phyloP scores from a whole-genome alignment of 2,113 vertebrate genomes.

The Brachyhypopomus gauderio region DNA sequence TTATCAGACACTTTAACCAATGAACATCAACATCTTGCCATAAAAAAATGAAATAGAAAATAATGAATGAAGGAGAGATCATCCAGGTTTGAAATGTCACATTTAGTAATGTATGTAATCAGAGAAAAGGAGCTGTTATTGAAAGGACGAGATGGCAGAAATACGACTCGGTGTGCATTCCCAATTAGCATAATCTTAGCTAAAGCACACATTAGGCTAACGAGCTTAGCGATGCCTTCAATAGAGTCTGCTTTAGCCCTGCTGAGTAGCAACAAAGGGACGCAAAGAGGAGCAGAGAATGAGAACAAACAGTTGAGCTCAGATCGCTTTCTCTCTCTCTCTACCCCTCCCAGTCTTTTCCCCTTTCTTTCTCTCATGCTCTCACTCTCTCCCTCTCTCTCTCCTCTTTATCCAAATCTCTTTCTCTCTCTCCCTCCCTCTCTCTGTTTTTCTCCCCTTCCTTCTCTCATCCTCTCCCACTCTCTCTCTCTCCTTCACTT shows the following conservation, averaged over 20 bases:
- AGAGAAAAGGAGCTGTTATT: slow-evolving; percentile 32
- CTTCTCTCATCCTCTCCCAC: background rate
- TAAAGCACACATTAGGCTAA: slow-evolving; percentile 51
- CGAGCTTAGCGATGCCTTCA: slow-evolving; percentile 52
- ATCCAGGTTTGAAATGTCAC: background rate
- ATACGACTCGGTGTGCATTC: slow-evolving; percentile 21
- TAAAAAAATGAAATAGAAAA: slow-evolving; percentile 25
- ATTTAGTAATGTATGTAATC: background rate
- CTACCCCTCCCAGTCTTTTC: background rate
- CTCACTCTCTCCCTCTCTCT: background rate
- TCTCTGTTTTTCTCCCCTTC: background rate
- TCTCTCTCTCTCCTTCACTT: background rate
- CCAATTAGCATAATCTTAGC: slow-evolving; percentile 49
- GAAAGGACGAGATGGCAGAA: slow-evolving; percentile 27
- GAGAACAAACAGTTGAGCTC: slow-evolving; percentile 25
- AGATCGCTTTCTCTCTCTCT: background rate
- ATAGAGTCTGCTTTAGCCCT: slow-evolving; percentile 39
- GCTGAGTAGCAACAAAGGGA: slow-evolving; percentile 19
- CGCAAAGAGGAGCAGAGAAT: background rate
- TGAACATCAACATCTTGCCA: too few relatives aligned
- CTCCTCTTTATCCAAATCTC: background rate
- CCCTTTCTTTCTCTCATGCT: background rate
- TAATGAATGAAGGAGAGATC: background rate
- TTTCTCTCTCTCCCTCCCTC: background rate
- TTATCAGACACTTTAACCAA: background rate